Conservation (phyloP, 2,888 invertebrate species). For the Phengaris arion region DNA sequence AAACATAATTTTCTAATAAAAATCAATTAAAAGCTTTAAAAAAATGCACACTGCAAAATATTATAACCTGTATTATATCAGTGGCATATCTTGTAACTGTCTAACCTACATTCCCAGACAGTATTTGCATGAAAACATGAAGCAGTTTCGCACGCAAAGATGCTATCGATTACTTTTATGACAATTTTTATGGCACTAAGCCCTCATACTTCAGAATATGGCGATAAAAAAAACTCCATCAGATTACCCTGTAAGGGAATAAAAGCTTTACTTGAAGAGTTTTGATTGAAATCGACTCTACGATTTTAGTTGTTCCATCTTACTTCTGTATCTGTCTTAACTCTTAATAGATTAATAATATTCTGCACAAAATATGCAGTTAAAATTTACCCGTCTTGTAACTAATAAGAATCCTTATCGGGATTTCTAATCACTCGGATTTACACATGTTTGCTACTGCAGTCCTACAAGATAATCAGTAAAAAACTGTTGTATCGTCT, state of each 20-base stretch:
- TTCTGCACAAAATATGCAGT: no score
- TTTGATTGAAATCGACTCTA: no score
- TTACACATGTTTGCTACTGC: background rate
- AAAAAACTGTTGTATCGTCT: conserved; percentile 1
- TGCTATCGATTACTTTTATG: conserved; percentile 23
- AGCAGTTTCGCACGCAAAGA: conserved; percentile 21
- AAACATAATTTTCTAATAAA: no score
- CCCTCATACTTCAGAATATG: conserved; percentile 7
- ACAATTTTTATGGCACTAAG: conserved; percentile 23
- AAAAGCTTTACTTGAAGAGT: background rate
- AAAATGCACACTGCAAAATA: background rate
- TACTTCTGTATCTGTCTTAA: no score
- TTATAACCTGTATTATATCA: no score
- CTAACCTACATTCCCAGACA: conserved; percentile 9
- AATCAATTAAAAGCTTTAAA: no score
- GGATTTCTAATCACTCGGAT: background rate
- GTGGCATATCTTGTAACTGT: background rate
- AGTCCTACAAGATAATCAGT: conserved; percentile 3
- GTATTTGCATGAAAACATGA: conserved; percentile 24
- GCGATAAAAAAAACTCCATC: background rate
- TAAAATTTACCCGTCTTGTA: background rate
- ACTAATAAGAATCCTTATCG: background rate
- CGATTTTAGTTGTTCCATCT: no score
- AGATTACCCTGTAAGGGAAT: conserved; percentile 1
- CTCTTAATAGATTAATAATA: no score